phyloP scores from a whole-genome alignment of 1,140 invertebrate species.

The Patella vulgata region DNA sequence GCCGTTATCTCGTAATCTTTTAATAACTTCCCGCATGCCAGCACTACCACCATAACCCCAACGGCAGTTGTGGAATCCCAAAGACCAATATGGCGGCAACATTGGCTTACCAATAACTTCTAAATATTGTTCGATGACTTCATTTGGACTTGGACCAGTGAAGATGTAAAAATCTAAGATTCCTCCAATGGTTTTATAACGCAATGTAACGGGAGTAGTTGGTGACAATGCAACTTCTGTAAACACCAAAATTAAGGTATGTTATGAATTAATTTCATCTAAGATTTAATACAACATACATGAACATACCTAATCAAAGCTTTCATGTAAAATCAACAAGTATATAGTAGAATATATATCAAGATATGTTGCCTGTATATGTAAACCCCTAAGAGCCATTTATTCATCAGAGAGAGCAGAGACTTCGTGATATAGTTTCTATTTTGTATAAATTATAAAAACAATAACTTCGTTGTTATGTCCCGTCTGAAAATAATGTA shows the following conservation, averaged over 20 bases:
- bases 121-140: conserved; percentile 78
- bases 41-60: conserved; percentile 53
- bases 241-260: conserved; percentile 75
- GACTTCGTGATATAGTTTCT: too few relatives aligned
- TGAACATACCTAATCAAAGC: neutral
- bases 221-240: conserved; percentile 78
- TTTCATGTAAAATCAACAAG: neutral
- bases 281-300: neutral
- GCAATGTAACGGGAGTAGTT: conserved; percentile 22
- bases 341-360: neutral
- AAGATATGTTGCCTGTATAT: too few relatives aligned
- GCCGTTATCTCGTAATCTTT: conserved; percentile 75
- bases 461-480: too few relatives aligned
- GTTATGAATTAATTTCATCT: conserved; percentile 69
- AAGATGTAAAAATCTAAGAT: conserved; percentile 63
- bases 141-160: conserved; percentile 71
- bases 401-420: too few relatives aligned
- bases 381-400: too few relatives aligned
- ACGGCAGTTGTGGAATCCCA: conserved; percentile 86
- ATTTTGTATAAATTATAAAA: too few relatives aligned
- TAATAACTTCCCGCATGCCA: conserved; percentile 59
- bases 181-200: conserved; percentile 57
- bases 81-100: conserved; percentile 74
- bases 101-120: conserved; percentile 69
- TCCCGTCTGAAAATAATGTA: too few relatives aligned